Evolutionary conservation across 2,888 invertebrate species (phyloP).

Genomic region (Drosophila affinis): DNA sequence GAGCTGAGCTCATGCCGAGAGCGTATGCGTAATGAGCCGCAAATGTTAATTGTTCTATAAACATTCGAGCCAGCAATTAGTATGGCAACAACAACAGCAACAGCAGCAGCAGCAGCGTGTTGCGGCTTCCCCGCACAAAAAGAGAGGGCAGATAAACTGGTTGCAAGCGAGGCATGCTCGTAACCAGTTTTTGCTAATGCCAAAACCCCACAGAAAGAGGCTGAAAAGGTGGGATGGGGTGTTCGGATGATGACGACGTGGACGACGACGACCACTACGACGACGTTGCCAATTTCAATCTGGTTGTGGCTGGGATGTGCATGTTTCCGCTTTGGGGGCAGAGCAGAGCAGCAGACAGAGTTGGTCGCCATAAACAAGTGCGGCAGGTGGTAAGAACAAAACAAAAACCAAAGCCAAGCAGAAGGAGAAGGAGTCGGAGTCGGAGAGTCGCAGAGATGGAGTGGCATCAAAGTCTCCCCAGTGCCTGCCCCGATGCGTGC

Average conservation of each 20-base stretch:
- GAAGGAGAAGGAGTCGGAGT: neutral
- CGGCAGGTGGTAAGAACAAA: constrained; percentile 66
- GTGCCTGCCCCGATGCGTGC: constrained; percentile 30
- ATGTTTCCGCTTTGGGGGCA: constrained; percentile 66
- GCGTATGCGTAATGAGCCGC: constrained; percentile 51
- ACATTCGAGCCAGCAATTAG: constrained; percentile 69
- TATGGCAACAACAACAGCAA: constrained; percentile 34
- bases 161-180: constrained; percentile 46
- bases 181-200: constrained; percentile 65
- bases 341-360: constrained; percentile 21
- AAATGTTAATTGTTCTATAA: constrained; percentile 67
- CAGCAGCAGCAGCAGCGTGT: constrained; percentile 6
- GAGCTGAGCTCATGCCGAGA: constrained; percentile 40
- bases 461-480: constrained; percentile 1
- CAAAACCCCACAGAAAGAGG: constrained; percentile 45
- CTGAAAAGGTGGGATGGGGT: constrained; percentile 23
- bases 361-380: constrained; percentile 70
- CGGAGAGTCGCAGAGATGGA: neutral
- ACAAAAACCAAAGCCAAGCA: neutral
- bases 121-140: constrained; percentile 42
- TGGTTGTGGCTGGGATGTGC: constrained; percentile 57
- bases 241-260: neutral
- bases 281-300: constrained; percentile 50
- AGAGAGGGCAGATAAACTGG: constrained; percentile 54
- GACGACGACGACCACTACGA: constrained; percentile 26